phyloP scores from a whole-genome alignment of 2,797 vertebrate species.

The Clarias fuscus region DNA sequence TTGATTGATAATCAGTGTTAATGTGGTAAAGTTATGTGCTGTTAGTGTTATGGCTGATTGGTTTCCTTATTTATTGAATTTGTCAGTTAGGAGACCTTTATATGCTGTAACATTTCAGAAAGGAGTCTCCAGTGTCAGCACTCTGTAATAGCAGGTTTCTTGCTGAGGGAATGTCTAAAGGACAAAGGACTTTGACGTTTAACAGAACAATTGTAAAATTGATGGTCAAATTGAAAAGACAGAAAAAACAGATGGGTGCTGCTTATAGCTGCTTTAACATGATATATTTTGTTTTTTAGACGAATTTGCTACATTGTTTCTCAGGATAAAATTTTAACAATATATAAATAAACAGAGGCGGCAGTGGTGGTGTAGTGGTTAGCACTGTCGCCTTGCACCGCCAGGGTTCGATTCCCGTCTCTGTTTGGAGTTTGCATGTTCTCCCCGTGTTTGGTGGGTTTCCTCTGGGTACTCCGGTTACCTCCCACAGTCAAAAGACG shows the following conservation, averaged over 20 bases:
- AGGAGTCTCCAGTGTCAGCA: neutral
- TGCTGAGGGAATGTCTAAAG: neutral
- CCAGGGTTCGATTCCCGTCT: too few relatives aligned
- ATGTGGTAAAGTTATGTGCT: neutral
- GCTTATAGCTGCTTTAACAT: neutral
- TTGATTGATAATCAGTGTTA: too few relatives aligned
- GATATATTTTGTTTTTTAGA: neutral
- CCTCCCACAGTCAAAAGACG: too few relatives aligned
- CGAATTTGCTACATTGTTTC: neutral
- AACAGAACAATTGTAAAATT: too few relatives aligned
- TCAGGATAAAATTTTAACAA: neutral
- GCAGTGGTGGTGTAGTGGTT: too few relatives aligned
- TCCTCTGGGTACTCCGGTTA: too few relatives aligned
- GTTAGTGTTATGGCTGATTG: neutral
- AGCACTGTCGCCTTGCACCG: too few relatives aligned
- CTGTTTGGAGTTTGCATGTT: too few relatives aligned
- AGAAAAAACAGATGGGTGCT: neutral
- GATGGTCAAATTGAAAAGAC: neutral
- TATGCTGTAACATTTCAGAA: neutral
- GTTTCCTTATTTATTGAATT: too few relatives aligned
- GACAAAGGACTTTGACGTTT: neutral
- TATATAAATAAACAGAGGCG: neutral
- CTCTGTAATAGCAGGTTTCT: neutral
- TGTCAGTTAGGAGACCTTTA: neutral
- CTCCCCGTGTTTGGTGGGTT: too few relatives aligned